Percentiles rank a stretch among this genome's conserved stretches.
Evolutionary conservation across 2,888 invertebrate genomes (phyloP).

Genomic region (Cosmia pyralina): DNA sequence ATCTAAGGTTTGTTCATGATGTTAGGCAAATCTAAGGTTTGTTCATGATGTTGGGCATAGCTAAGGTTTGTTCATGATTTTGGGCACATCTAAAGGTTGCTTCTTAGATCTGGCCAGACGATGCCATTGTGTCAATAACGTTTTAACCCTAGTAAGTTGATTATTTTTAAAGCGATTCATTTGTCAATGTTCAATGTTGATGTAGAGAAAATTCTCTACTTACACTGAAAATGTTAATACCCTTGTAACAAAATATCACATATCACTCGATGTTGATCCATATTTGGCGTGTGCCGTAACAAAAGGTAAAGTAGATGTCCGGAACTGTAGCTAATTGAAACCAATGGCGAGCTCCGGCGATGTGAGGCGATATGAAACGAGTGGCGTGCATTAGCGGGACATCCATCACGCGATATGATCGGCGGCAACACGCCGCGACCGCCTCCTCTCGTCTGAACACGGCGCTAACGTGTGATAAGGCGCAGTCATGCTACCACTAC

Average conservation of each 20-base stretch:
- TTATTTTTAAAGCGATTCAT: background rate
- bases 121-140: background rate
- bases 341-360: constrained; percentile 13
- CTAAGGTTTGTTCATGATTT: background rate
- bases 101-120: background rate
- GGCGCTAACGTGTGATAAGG: background rate
- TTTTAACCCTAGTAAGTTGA: background rate
- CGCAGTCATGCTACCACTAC: too few species aligned
- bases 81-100: background rate
- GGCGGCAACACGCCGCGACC: constrained; percentile 8
- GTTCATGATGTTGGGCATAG: background rate
- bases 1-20: too few species aligned
- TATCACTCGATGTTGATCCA: background rate
- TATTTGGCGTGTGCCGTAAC: constrained; percentile 7
- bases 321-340: constrained; percentile 22
- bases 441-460: constrained; percentile 10
- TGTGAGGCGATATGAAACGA: constrained; percentile 21
- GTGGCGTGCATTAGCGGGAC: constrained; percentile 30
- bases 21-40: too few species aligned
- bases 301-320: constrained; percentile 29
- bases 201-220: background rate
- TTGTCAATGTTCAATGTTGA: background rate
- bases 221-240: background rate
- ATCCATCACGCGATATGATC: constrained; percentile 52
- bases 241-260: background rate